phyloP scores from a whole-genome alignment of 2,113 vertebrate genomes.

The Rhipidura dahli region DNA sequence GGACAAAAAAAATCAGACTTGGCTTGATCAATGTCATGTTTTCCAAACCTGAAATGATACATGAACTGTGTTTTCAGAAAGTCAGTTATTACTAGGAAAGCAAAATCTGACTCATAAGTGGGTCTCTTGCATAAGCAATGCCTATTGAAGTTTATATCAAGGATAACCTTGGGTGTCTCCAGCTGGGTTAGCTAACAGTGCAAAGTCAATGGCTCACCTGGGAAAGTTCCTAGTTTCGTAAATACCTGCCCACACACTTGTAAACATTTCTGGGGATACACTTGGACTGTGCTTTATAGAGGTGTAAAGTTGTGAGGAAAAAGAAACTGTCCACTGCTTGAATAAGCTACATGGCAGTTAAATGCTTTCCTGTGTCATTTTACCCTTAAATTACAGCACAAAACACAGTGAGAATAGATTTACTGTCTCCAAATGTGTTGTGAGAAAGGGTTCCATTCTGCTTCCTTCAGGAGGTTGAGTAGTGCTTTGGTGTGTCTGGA shows the following conservation, averaged over 20 bases:
- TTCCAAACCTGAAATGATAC: not conserved
- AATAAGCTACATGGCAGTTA: not conserved
- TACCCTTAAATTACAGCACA: not conserved
- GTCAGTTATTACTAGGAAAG: conserved; percentile 32
- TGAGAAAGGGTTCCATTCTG: not conserved
- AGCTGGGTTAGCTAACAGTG: not conserved
- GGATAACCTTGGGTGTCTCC: not conserved
- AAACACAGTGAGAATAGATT: not conserved
- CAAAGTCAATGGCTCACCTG: not conserved
- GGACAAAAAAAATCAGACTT: not conserved
- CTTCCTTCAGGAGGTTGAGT: not conserved
- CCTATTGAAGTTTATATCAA: not conserved
- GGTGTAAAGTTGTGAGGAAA: not conserved
- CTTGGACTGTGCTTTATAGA: not conserved
- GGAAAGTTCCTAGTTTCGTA: not conserved
- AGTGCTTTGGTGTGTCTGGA: not conserved
- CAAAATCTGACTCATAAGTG: not conserved
- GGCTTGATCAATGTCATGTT: not conserved
- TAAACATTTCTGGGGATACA: not conserved
- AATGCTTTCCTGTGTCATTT: not conserved
- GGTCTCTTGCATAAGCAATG: not conserved
- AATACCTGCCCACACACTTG: not conserved
- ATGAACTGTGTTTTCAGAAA: conserved; percentile 3
- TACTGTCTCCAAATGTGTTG: not conserved
- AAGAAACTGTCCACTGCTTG: not conserved